A percentile compares a stretch with the other conserved stretches of the same genome.
These are phyloP conservation scores for Cydia splendana DNA, from an alignment of 1,140 invertebrate species.

Conservation along the genomic window DNA sequence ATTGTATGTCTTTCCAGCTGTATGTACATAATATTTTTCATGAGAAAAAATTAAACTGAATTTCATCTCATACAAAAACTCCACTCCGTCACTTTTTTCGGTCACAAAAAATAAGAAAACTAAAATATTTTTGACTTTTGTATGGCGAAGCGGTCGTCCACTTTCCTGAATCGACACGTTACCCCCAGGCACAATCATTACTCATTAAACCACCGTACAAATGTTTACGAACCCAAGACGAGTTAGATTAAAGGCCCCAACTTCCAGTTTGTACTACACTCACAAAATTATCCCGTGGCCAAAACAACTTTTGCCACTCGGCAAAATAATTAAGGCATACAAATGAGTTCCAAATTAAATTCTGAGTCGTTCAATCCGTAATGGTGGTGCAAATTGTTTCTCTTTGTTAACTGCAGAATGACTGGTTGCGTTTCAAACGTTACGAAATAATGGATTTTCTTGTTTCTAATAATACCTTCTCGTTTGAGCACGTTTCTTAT, in stretches of 20 bases:
- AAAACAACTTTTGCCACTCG: constrained; percentile 34
- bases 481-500: constrained; percentile 20
- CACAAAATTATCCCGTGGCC: constrained; percentile 24
- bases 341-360: constrained; percentile 62
- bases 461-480: constrained; percentile 2
- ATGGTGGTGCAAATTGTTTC: constrained; percentile 47
- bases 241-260: constrained; percentile 25
- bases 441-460: constrained; percentile 29
- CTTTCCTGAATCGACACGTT: background rate
- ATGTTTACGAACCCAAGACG: constrained; percentile 5
- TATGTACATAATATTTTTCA: no score
- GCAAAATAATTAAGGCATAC: constrained; percentile 55
- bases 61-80: no score
- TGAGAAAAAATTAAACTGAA: no score
- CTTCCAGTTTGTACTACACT: constrained; percentile 30
- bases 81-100: no score
- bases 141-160: no score
- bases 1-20: no score
- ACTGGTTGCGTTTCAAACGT: constrained; percentile 26
- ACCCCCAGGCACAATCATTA: background rate
- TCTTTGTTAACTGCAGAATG: constrained; percentile 28
- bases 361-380: constrained; percentile 46
- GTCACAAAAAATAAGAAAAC: no score
- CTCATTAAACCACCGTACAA: background rate
- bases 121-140: no score